These are phyloP conservation scores for Pteronotus mesoamericanus DNA, from an alignment of 2,797 vertebrate species.

Conservation along the genomic window DNA sequence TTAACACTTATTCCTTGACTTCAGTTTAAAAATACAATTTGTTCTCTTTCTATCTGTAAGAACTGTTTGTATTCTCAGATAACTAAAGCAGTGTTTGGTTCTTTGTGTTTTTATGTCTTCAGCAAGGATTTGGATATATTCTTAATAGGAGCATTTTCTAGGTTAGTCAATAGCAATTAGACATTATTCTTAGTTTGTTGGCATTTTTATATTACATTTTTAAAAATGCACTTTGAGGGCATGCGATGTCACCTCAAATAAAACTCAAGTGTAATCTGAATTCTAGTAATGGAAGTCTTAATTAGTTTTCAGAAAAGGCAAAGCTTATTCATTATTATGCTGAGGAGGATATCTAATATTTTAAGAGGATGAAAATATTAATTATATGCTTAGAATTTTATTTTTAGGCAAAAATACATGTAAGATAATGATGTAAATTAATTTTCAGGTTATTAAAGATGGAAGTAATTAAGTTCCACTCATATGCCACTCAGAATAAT, in stretches of 20 bases:
- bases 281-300: conserved; percentile 27
- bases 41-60: conserved; percentile 31
- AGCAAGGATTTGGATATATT: conserved; percentile 6
- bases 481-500: background rate
- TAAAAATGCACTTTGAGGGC: conserved; percentile 24
- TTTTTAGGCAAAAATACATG: conserved; percentile 12
- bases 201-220: conserved; percentile 1
- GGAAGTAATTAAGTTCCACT: background rate
- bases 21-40: conserved; percentile 78
- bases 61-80: conserved; percentile 27
- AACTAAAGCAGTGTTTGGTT: conserved; percentile 30
- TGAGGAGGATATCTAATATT: conserved; percentile 13
- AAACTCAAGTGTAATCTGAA: background rate
- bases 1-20: conserved; percentile 76
- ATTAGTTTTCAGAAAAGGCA: conserved; percentile 44
- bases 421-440: conserved; percentile 56
- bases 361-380: conserved; percentile 47
- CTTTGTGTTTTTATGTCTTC: background rate
- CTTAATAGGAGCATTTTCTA: background rate
- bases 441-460: conserved; percentile 44
- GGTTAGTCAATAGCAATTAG: background rate
- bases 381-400: conserved; percentile 29
- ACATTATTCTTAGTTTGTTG: background rate
- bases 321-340: conserved; percentile 35
- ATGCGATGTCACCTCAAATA: conserved; percentile 23